Evolutionary conservation across 2,797 vertebrate species (phyloP), one percentile per base, ranked within the genome.

Genomic region (Poecile montanus): DNA sequence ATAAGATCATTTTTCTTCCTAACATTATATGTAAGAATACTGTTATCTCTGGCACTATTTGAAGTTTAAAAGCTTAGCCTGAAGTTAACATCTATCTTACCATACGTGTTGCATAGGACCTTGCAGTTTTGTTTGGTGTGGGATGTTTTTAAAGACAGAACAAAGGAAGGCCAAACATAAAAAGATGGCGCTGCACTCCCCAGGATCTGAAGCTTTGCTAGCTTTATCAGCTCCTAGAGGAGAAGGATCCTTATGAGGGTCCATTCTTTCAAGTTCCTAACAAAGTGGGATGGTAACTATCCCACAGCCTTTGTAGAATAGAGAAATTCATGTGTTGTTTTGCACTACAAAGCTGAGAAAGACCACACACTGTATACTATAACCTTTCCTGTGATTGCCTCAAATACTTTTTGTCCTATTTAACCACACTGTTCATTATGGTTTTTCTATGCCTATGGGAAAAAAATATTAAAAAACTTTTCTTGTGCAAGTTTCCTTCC

Each of bases 131-230:
- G 48, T 38, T 74, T 62, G 21, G 25, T 40, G 71, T 51, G 7
- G 10, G 5, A 22, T 47, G 80, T 62, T 47, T 26, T 74, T 40
- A 30, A 70, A 74, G 36, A 62, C 10, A 50, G 25, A n/a, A 82
- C 38, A 51, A 72, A 57, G 18, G 29, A 70, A 81, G 4, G 44
- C 6, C 12, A 71, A 50, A 30, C 14, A 53, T 66, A 56, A 78
- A 94, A 90, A 53, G 51, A 30, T 56, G 36, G 27, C 75, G 11
- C 9, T 77, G 9, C 44, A 38, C 21, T 73, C 18, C 32, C 13
- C 30, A 70, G 62, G 58, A 86, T 83, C 40, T 94, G 73, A 91
- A 88, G 36, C 6, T 91, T 78, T 88, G 36, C 62, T 65, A 54
- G 42, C 5, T 82, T 56, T 72, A 66, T 13, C 32, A 50, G 14